These are phyloP conservation scores for Halcyon badia DNA, from an alignment of 2,797 vertebrate genomes.

Conservation along the genomic window DNA sequence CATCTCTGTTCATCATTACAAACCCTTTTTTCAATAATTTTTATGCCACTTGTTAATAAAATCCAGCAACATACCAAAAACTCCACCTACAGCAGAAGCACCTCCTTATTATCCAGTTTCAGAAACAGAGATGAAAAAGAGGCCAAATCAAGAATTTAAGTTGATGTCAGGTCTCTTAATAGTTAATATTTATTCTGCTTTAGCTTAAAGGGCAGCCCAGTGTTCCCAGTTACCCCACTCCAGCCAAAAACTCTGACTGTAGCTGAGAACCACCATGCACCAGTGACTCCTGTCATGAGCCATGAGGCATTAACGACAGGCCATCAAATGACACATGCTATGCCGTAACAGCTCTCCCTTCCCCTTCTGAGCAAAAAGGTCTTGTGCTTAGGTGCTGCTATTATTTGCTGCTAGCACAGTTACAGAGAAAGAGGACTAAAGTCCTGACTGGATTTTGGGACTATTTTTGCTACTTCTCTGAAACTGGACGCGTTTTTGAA, in stretches of 20 bases:
- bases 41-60: neutral
- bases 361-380: neutral
- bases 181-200: neutral
- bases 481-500: neutral
- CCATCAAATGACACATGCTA: neutral
- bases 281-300: neutral
- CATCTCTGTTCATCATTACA: neutral
- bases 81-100: neutral
- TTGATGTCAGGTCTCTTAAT: neutral
- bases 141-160: neutral
- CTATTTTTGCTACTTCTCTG: neutral
- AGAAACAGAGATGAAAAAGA: neutral
- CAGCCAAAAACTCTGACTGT: neutral
- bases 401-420: neutral
- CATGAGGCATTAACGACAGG: neutral
- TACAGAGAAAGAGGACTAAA: neutral
- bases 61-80: neutral
- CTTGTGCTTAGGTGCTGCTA: neutral
- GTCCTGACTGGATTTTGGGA: neutral
- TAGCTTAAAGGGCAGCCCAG: neutral
- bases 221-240: neutral
- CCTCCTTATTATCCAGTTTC: neutral
- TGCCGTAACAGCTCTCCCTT: neutral
- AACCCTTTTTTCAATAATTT: neutral
- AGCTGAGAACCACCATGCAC: neutral